Percentiles rank a stretch among this genome's conserved stretches.
phyloP scores from a whole-genome alignment of 2,888 invertebrate species.

The Pristionchus maxplancki region DNA sequence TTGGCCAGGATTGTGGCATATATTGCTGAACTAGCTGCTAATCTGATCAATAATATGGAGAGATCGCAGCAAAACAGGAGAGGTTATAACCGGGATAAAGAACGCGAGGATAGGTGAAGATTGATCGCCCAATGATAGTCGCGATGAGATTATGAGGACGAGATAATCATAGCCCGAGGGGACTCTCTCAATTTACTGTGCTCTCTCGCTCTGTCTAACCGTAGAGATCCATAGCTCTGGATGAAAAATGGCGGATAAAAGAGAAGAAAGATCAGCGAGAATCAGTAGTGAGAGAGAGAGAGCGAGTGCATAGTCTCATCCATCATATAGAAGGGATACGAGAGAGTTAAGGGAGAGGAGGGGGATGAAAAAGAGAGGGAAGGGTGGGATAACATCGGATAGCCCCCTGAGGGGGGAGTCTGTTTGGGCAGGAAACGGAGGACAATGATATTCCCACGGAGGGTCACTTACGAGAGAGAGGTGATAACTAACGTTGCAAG shows the following conservation, averaged over 20 bases:
- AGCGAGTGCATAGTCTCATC: slow-evolving; percentile 10
- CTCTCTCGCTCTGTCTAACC: too few species aligned
- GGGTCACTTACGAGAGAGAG: slow-evolving; percentile 31
- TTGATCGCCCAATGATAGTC: slow-evolving; percentile 6
- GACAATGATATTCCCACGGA: not conserved
- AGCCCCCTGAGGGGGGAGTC: not conserved
- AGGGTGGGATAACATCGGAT: slow-evolving; percentile 15
- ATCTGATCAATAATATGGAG: not conserved
- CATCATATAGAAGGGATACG: slow-evolving; percentile 42
- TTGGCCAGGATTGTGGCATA: too few species aligned
- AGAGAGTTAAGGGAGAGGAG: not conserved
- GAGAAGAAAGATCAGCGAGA: not conserved
- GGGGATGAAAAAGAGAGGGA: slow-evolving; percentile 17
- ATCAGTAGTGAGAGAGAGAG: slow-evolving; percentile 28
- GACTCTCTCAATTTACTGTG: too few species aligned
- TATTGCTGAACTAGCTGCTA: too few species aligned
- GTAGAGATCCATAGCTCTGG: not conserved
- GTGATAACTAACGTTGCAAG: not conserved
- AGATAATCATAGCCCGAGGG: slow-evolving; percentile 13
- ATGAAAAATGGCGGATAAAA: not conserved
- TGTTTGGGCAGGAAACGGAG: not conserved
- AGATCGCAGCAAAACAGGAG: not conserved
- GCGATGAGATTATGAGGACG: slow-evolving; percentile 23
- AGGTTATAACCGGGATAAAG: not conserved
- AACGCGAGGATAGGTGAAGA: not conserved